phyloP scores from a whole-genome alignment of 1,140 invertebrate species.

The Antheraea mylitta region DNA sequence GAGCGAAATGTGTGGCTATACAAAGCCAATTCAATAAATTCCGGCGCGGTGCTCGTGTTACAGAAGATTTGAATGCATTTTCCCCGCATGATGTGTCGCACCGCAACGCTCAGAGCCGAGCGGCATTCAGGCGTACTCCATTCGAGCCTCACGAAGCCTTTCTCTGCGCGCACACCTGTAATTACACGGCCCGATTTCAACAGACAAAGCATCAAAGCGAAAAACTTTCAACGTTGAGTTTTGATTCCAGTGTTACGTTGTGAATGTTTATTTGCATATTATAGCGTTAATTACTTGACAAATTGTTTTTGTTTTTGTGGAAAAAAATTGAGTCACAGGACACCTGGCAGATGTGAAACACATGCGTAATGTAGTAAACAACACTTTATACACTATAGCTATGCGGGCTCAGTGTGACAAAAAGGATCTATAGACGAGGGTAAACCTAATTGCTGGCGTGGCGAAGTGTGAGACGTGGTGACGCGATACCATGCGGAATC shows the following conservation, averaged over 20 bases:
- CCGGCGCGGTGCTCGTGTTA: slow-evolving; percentile 47
- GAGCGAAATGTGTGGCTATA: slow-evolving; percentile 42
- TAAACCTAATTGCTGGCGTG: too few relatives aligned
- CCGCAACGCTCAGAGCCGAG: neutral
- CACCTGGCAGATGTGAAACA: too few relatives aligned
- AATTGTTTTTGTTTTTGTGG: too few relatives aligned
- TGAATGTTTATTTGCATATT: neutral
- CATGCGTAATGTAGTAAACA: too few relatives aligned
- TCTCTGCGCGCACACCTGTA: slow-evolving; percentile 27
- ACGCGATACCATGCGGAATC: too few relatives aligned
- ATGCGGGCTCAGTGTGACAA: too few relatives aligned
- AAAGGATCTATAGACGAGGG: too few relatives aligned
- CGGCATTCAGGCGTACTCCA: slow-evolving; percentile 17
- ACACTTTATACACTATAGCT: too few relatives aligned
- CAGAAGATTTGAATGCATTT: slow-evolving; percentile 67
- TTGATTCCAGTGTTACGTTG: slow-evolving; percentile 16
- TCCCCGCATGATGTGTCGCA: slow-evolving; percentile 42
- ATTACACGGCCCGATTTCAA: slow-evolving; percentile 27
- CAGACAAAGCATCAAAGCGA: slow-evolving; percentile 30
- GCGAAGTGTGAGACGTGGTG: too few relatives aligned
- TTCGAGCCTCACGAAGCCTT: slow-evolving; percentile 5
- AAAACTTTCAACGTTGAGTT: slow-evolving; percentile 20
- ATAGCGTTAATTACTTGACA: neutral
- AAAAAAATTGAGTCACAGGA: too few relatives aligned
- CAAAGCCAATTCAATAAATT: slow-evolving; percentile 69